phyloP scores from a whole-genome alignment of 2,797 vertebrate species.

The Callimico goeldii region DNA sequence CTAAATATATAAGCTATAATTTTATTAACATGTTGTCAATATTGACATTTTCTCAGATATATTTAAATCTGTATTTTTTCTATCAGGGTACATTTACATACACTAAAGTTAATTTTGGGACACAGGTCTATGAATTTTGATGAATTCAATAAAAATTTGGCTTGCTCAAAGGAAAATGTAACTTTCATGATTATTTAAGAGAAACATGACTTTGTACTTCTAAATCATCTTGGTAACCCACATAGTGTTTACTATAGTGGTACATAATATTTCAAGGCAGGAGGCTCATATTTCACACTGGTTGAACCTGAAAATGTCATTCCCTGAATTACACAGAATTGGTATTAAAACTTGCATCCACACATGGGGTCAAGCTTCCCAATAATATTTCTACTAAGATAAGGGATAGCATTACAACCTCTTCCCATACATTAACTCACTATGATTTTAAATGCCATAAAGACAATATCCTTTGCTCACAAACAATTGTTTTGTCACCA shows the following conservation, averaged over 20 bases:
- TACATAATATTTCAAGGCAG: constrained; percentile 6
- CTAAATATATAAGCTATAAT: neutral
- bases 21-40: neutral
- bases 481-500: neutral
- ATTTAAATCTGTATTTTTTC: neutral
- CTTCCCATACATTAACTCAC: neutral
- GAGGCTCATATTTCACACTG: neutral
- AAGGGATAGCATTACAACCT: neutral
- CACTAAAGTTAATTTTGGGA: neutral
- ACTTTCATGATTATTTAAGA: neutral
- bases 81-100: neutral
- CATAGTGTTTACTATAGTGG: neutral
- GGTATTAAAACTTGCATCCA: constrained; percentile 2
- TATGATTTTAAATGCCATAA: neutral
- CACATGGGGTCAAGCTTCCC: neutral
- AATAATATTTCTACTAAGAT: neutral
- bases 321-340: neutral
- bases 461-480: neutral
- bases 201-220: neutral
- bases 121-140: neutral
- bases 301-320: neutral
- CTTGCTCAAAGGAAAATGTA: constrained; percentile 4
- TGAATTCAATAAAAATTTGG: neutral
- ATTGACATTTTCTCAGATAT: neutral
- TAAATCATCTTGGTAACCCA: constrained; percentile 43